Evolutionary conservation across 2,113 vertebrate species (phyloP), one percentile per base, ranked within the genome.

Genomic region (Pterophyllum scalare): DNA sequence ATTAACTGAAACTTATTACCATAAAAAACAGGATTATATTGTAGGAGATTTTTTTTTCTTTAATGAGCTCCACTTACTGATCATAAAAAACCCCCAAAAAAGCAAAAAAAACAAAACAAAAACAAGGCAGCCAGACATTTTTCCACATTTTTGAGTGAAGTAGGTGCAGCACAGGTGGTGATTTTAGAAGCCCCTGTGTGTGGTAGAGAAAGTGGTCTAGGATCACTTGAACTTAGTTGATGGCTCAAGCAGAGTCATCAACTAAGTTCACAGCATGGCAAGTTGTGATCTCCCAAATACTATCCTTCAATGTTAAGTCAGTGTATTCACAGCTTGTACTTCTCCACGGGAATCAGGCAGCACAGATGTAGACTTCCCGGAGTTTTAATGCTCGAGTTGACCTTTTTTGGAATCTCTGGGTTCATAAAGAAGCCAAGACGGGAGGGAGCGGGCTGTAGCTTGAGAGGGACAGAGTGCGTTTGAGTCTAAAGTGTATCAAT

Each of bases 241-340:
- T 57, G 88, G 87, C 86, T 85, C 91, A 84, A 82, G 79, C 81
- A 64, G 79, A 81, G 90, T 93, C 92, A 94, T 94, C 87, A 92
- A 89, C 93, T 89, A 90, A 85, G 87, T 59, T 82, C 93, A 87
- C 93, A 94, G 94, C 92, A 88, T 91, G 93, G 65, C 77, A 76
- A 88, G 86, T 88, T 94, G 86, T 92, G 93, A 93, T 94, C 91
- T 92, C 84, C 77, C 78, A 87, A 88, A 93, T 64, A 85, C 94
- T 90, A 95, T 96, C 93, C 90, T 92, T 96, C 95, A 96, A 85
- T 88, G 94, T 93, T 94, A 83, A 87, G 92, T 84, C 91, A 87
- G 90, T 95, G 95, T 95, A 94, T 95, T 95, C 93, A 95, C 94
- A 96, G 94, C 94, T 95, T 96, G 94, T 88, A 87, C 91, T 92